These are phyloP conservation scores for Papilio aristodemus DNA, from an alignment of 1,140 invertebrate species.

Conservation along the genomic window DNA sequence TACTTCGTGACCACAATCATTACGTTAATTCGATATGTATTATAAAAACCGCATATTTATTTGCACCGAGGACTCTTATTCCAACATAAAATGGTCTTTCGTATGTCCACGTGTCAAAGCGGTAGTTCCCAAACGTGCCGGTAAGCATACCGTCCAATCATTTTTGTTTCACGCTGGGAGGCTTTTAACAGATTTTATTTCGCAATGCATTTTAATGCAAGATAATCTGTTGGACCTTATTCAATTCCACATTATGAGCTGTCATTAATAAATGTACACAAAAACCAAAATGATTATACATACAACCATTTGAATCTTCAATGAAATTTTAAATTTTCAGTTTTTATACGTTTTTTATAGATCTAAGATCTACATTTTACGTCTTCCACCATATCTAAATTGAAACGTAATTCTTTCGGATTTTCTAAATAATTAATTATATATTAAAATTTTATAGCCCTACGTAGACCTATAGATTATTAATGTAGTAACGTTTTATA, in stretches of 20 bases:
- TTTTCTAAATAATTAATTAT: neutral
- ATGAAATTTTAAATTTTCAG: neutral
- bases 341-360: neutral
- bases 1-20: slow-evolving; percentile 42
- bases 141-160: slow-evolving; percentile 54
- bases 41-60: slow-evolving; percentile 73
- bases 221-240: slow-evolving; percentile 50
- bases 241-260: slow-evolving; percentile 48
- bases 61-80: slow-evolving; percentile 50
- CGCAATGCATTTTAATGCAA: slow-evolving; percentile 66
- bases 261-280: slow-evolving; percentile 41
- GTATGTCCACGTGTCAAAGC: slow-evolving; percentile 63
- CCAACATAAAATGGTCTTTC: slow-evolving; percentile 60
- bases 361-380: neutral
- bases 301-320: neutral
- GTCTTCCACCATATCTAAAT: neutral
- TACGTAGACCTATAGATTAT: neutral
- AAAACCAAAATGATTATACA: neutral
- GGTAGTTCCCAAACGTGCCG: slow-evolving; percentile 59
- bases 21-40: slow-evolving; percentile 63
- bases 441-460: neutral
- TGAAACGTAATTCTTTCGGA: neutral
- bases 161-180: slow-evolving; percentile 64
- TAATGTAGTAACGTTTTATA: neutral
- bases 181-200: slow-evolving; percentile 55